Conservation (phyloP, 2,113 vertebrate genomes). For the Herpetotheres cachinnans region DNA sequence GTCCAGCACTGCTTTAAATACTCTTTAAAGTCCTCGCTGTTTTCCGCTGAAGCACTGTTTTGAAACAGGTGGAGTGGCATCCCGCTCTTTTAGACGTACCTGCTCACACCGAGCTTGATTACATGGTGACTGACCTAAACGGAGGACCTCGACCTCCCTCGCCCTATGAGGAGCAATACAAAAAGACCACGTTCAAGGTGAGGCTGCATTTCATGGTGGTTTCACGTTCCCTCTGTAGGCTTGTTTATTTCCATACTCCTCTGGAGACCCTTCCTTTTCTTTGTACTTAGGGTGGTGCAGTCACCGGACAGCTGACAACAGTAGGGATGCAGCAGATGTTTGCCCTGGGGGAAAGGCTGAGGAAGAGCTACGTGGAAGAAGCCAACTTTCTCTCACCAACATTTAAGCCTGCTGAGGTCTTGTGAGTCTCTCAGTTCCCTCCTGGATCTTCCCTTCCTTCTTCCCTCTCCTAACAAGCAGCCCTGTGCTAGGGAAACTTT, state of each 20-base stretch:
- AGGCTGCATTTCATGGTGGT: not conserved
- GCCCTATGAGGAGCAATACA: constrained; percentile 78
- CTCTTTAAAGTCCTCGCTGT: not conserved
- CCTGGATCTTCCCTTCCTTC: not conserved
- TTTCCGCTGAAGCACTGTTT: not conserved
- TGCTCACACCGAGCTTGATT: constrained; percentile 81
- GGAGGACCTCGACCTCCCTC: constrained; percentile 84
- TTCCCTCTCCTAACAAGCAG: not conserved
- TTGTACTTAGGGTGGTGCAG: constrained; percentile 80
- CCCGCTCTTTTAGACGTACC: constrained; percentile 82
- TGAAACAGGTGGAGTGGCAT: constrained; percentile 84
- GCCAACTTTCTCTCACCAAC: constrained; percentile 79
- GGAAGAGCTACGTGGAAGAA: constrained; percentile 82
- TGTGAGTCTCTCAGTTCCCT: constrained; percentile 79
- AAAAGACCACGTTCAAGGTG: constrained; percentile 69
- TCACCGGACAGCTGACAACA: constrained; percentile 89
- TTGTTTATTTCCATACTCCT: not conserved
- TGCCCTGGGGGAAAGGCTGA: constrained; percentile 83
- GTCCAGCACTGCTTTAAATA: not conserved
- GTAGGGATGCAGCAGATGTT: constrained; percentile 94
- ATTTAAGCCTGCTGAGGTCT: constrained; percentile 85
- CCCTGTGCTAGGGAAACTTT: not conserved
- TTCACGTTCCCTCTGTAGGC: not conserved
- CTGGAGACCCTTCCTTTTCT: not conserved
- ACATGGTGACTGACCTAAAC: constrained; percentile 80